Conservation (phyloP, 2,888 invertebrate genomes). For the Drosophila subquinaria region DNA sequence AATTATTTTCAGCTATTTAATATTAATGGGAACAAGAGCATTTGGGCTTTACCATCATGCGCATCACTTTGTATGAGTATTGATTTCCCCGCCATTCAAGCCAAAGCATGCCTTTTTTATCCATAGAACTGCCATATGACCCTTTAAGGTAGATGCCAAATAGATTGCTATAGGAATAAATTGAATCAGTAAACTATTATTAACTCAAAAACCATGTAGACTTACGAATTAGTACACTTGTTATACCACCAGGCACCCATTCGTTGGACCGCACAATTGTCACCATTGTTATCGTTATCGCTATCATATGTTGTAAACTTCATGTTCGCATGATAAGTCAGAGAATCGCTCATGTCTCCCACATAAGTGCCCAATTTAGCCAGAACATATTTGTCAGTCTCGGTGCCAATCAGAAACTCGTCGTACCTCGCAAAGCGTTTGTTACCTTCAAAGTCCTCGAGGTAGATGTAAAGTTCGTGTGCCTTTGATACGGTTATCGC, state of each 20-base stretch:
- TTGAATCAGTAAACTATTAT: not conserved
- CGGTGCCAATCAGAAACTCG: slow-evolving; percentile 89
- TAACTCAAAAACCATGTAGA: not conserved
- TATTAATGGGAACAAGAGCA: slow-evolving; percentile 4
- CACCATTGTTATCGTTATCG: slow-evolving; percentile 88
- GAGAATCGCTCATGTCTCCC: slow-evolving; percentile 88
- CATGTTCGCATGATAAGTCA: slow-evolving; percentile 89
- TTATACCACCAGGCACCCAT: slow-evolving; percentile 91
- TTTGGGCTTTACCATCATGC: slow-evolving; percentile 37
- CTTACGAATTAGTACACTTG: slow-evolving; percentile 86
- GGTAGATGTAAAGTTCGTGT: slow-evolving; percentile 87
- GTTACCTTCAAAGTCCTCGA: slow-evolving; percentile 88
- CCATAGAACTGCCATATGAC: not conserved
- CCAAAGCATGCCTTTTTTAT: slow-evolving; percentile 17
- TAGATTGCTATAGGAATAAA: slow-evolving; percentile 1
- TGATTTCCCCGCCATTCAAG: not conserved
- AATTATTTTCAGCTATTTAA: not conserved
- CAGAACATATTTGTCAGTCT: slow-evolving; percentile 88
- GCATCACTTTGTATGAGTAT: slow-evolving; percentile 22
- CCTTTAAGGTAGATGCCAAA: slow-evolving; percentile 23
- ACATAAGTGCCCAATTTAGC: slow-evolving; percentile 87
- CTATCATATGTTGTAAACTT: slow-evolving; percentile 89
- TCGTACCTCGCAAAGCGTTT: slow-evolving; percentile 88
- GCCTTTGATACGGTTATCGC: slow-evolving; percentile 84
- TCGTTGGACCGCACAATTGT: slow-evolving; percentile 89